phyloP scores from a whole-genome alignment of 37 sponge, comb jelly and placozoan genomes.

The Haliclona indistincta region DNA sequence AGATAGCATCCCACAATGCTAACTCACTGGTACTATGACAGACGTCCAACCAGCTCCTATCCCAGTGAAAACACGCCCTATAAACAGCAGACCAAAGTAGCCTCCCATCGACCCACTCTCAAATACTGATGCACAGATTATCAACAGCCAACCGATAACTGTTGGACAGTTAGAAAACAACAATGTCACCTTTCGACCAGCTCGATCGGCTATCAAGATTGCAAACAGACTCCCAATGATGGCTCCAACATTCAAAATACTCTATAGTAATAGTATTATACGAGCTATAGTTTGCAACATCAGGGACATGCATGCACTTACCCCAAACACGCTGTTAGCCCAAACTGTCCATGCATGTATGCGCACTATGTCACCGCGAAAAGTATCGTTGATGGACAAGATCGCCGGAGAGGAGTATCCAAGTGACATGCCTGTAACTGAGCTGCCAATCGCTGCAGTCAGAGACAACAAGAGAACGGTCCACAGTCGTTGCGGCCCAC shows the following conservation, averaged over 20 bases:
- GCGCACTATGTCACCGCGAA: no score
- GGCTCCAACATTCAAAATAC: background rate
- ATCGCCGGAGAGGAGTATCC: background rate
- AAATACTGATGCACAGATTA: constrained; percentile 1
- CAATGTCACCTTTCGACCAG: constrained; percentile 26
- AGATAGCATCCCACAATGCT: background rate
- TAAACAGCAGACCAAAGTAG: constrained; percentile 9
- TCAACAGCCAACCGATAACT: constrained; percentile 36
- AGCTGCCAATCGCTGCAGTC: background rate
- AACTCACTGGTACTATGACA: constrained; percentile 13
- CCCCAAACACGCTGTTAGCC: no score
- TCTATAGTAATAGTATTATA: background rate
- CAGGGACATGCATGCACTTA: background rate
- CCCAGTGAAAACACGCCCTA: constrained; percentile 46
- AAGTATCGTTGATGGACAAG: no score
- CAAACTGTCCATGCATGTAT: no score
- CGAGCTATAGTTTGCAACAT: no score
- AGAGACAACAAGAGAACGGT: background rate
- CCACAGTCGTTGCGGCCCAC: background rate
- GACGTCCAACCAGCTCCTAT: constrained; percentile 43
- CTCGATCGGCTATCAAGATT: constrained; percentile 18
- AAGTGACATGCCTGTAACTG: background rate
- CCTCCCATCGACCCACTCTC: background rate
- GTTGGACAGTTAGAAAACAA: constrained; percentile 9
- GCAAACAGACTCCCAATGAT: constrained; percentile 36